Percentiles rank a stretch among this genome's conserved stretches.
Evolutionary conservation across 2,113 vertebrate species (phyloP).

Genomic region (Silurus glanis): DNA sequence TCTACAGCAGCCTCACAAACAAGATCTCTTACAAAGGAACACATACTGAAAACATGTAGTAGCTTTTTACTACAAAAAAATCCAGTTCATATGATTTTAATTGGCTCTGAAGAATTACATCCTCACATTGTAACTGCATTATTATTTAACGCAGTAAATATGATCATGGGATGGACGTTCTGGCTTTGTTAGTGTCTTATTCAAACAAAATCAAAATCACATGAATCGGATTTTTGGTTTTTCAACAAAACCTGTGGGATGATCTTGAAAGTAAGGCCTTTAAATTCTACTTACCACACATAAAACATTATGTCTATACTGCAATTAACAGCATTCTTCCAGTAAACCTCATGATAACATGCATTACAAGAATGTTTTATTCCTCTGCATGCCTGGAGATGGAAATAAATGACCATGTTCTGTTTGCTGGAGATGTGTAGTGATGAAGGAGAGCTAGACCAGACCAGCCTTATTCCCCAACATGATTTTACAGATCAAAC

Average conservation of each 20-base stretch:
- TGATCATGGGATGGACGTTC: not conserved
- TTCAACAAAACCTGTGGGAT: not conserved
- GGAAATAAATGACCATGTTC: slow-evolving; percentile 14
- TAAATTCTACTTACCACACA: not conserved
- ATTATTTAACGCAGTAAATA: not conserved
- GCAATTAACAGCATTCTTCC: not conserved
- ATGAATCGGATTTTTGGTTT: slow-evolving; percentile 24
- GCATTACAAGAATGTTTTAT: slow-evolving; percentile 22
- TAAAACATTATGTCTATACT: not conserved
- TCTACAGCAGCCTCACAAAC: slow-evolving; percentile 10
- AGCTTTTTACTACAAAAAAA: slow-evolving; percentile 1
- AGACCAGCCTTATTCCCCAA: slow-evolving; percentile 17
- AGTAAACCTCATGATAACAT: slow-evolving; percentile 22
- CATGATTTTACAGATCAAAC: slow-evolving; percentile 20
- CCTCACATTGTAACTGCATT: not conserved
- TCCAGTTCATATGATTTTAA: slow-evolving; percentile 33
- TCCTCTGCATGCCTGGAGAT: slow-evolving; percentile 27
- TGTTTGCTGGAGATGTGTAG: slow-evolving; percentile 2
- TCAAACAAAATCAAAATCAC: not conserved
- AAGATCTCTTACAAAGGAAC: not conserved
- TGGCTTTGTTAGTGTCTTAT: not conserved
- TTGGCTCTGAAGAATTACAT: not conserved
- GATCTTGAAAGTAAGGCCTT: not conserved
- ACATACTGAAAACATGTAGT: not conserved
- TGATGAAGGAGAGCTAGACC: slow-evolving; percentile 13